Base-by-base conservation (phyloP, 64 coral and sea anemone species). In the Stichodactyla helianthus region DNA sequence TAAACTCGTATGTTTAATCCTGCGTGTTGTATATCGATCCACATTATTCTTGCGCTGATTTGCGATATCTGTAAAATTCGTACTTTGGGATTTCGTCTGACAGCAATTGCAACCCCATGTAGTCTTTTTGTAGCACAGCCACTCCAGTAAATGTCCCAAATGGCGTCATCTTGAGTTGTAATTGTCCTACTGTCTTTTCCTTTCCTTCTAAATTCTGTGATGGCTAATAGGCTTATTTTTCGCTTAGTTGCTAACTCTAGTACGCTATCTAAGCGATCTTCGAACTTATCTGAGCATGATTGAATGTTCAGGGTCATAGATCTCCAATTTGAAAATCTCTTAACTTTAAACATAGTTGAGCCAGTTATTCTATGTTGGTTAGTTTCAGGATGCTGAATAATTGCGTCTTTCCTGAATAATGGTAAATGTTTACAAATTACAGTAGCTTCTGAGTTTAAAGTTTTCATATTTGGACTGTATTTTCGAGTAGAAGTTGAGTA, bases 261-360 rank as follows among this genome's bases (percentile, higher is more conserved):
- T 71, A 71, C 25, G 67, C 67, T 71, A 71, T 71, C 67, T 22
- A 27, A 27, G 25, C 67, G 67, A 71, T 71, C 67, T 71, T 71
- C 67, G 25, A 71, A 71, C 67, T 71, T 71, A 71, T 71, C 67
- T 22, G 67, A 71, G 67, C 67, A 71, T 71, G 67, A 71, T 71
- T 71, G 67, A 27, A 71, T 27, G 25, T 71, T 71, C 67, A 71
- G 25, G 18, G 67, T 71, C 67, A 44, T 44, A 44, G 35, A 44
- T 44, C 35, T 44, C 35, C 35, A 44, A 44, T 44, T 44, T 44
- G 35, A 71, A 71, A 71, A 71, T 27, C 25, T 71, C 25, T 20
- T 71, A 71, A 27, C 18, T 71, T 22, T 27, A 27, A 22, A 20
- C 18, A 27, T 71, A 71, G 67, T 71, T 71, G 67, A 71, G 25